Evolutionary conservation across 2,113 vertebrate genomes (phyloP).

Genomic region (Hiodon alosoides): DNA sequence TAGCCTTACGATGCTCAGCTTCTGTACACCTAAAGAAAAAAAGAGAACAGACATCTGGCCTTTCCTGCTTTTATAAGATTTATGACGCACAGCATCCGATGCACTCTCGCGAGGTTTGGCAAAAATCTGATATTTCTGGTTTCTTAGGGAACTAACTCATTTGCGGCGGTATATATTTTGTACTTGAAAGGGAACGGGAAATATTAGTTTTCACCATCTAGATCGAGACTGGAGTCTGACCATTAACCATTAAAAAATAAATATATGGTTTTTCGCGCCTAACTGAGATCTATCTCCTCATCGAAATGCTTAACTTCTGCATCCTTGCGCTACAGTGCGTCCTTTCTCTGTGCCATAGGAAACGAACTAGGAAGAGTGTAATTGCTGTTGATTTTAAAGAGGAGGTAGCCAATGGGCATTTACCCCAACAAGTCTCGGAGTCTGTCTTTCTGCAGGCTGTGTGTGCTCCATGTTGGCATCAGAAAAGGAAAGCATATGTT

Average conservation of each 20-base stretch:
- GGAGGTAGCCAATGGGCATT: constrained; percentile 56
- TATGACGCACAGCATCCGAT: too few species aligned
- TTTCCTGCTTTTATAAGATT: too few species aligned
- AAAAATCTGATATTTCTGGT: too few species aligned
- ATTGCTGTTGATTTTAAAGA: constrained; percentile 43
- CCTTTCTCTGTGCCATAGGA: constrained; percentile 47
- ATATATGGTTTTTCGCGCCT: too few species aligned
- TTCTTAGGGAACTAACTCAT: too few species aligned
- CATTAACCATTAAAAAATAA: background rate
- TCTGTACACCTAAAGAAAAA: too few species aligned
- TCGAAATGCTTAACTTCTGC: constrained; percentile 20
- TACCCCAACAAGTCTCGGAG: constrained; percentile 63
- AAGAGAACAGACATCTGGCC: too few species aligned
- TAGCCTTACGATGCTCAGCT: too few species aligned
- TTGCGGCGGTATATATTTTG: too few species aligned
- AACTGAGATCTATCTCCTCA: background rate
- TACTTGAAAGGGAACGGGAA: too few species aligned
- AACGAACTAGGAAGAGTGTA: constrained; percentile 52
- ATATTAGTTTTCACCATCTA: too few species aligned
- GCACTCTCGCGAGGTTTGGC: too few species aligned
- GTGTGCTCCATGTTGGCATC: constrained; percentile 73
- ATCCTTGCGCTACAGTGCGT: constrained; percentile 35
- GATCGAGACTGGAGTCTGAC: background rate
- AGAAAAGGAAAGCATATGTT: constrained; percentile 93
- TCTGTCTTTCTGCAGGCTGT: constrained; percentile 73